Base-by-base conservation (phyloP, 2,113 vertebrate species). In the Cynocephalus volans region DNA sequence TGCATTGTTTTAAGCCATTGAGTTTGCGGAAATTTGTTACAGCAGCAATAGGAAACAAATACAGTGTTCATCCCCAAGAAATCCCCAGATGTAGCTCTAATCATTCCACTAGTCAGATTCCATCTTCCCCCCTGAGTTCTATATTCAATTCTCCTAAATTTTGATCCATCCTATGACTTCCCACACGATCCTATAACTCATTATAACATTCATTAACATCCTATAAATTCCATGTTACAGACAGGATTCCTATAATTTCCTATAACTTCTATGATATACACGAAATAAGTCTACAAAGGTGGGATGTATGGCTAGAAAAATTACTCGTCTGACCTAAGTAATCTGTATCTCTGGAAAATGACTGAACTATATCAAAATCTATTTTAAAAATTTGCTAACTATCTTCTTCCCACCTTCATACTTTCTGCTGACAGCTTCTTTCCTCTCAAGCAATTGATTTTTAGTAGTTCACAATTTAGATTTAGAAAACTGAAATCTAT, bases 401-500 rank as follows among this genome's bases (percentile, higher is more conserved):
- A 1, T 90, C 79, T 93, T 79, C 33, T 86, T 95, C 33, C 31
- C n/a, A 80, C 19, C 86, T 91, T 96, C 83, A 84, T 93, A 41
- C 33, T 87, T 93, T 83, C 48, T 93, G 62, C 58, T 84, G 92
- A 89, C 83, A 95, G 45, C 65, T 48, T 95, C 48, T 95, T 95
- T 89, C 12, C 52, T 54, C 77, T 26, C 67, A 95, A 95, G 93
- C 41, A 92, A 95, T 67, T 95, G 93, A 88, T 84, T 96, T 95
- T 94, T 69, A 79, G 90, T 80, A 80, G 75, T 87, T 77, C 95
- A 62, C 80, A 96, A 76, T 94, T 96, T 93, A 96, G 75, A 93
- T 90, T 96, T 95, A 83, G 84, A 88, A 88, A 95, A 88, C 82
- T 60, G 60, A 89, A 88, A 94, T 94, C 88, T 82, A 76, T 97